Evolutionary conservation across 2,888 invertebrate species (phyloP).

Genomic region (Apomyelois bistriatella): DNA sequence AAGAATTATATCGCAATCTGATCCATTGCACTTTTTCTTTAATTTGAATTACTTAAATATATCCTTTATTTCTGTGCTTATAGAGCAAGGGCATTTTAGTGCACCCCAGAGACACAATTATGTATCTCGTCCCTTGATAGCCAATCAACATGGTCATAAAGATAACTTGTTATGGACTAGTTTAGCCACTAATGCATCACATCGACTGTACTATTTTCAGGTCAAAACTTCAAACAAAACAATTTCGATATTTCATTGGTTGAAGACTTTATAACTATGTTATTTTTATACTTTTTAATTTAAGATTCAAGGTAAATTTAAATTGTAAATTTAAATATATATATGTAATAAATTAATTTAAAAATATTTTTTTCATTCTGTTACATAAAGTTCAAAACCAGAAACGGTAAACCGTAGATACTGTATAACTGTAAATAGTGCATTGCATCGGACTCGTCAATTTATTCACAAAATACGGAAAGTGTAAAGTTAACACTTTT

Average conservation of each 20-base stretch:
- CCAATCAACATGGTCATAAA: conserved; percentile 6
- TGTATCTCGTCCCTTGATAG: conserved; percentile 11
- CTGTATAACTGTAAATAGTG: background rate
- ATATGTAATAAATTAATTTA: no score
- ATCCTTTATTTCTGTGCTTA: background rate
- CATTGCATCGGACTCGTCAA: background rate
- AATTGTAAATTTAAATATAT: no score
- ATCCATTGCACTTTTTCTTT: no score
- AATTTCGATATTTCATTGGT: no score
- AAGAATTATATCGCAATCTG: no score
- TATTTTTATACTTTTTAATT: no score
- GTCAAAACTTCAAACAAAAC: no score
- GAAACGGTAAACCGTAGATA: conserved; percentile 24
- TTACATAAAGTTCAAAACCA: conserved; percentile 9
- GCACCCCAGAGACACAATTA: conserved; percentile 7
- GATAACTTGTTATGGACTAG: background rate
- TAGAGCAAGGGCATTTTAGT: background rate
- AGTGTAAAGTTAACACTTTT: no score
- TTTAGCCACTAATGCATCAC: background rate
- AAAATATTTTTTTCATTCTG: conserved; percentile 14
- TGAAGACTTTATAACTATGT: no score
- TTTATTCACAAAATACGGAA: no score
- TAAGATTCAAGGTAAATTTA: no score
- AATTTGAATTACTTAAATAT: background rate
- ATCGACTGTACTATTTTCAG: no score